A percentile compares a stretch with the other conserved stretches of the same genome.
Evolutionary conservation across 2,888 invertebrate genomes (phyloP).

Genomic region (Cheilosia grossa): DNA sequence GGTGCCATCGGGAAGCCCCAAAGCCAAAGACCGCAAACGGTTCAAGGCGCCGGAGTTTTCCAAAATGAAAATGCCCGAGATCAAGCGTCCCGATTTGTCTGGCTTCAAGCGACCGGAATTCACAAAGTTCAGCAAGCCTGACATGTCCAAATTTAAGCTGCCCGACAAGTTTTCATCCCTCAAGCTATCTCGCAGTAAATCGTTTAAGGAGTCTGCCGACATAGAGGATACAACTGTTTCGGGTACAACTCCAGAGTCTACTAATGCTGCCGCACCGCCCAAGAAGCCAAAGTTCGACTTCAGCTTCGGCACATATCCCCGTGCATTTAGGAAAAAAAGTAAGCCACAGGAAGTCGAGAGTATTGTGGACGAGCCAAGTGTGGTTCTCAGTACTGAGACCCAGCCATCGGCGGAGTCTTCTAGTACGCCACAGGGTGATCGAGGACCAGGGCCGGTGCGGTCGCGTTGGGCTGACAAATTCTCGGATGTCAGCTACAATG

Average conservation of each 20-base stretch:
- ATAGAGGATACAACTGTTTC: constrained; percentile 74
- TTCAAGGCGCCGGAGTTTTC: constrained; percentile 82
- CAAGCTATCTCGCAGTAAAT: constrained; percentile 83
- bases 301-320: constrained; percentile 91
- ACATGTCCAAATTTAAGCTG: constrained; percentile 86
- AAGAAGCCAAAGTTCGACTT: constrained; percentile 87
- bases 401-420: constrained; percentile 88
- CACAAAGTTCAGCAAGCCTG: constrained; percentile 84
- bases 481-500: constrained; percentile 83
- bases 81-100: constrained; percentile 79
- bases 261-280: constrained; percentile 84
- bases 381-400: constrained; percentile 84
- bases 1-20: constrained; percentile 80
- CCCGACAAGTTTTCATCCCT: constrained; percentile 87
- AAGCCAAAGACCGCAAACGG: constrained; percentile 80
- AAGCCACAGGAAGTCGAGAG: constrained; percentile 76
- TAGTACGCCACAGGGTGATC: constrained; percentile 86
- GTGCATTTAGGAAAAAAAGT: constrained; percentile 85
- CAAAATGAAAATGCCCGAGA: constrained; percentile 83
- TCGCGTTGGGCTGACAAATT: constrained; percentile 84
- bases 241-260: constrained; percentile 83
- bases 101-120: constrained; percentile 82
- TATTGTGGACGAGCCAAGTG: constrained; percentile 79
- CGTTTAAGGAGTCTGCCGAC: constrained; percentile 80
- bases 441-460: constrained; percentile 84